Evolutionary conservation across 2,888 invertebrate species (phyloP), one percentile per base, ranked within the genome.

Genomic region (Chrysotoxum bicinctum): DNA sequence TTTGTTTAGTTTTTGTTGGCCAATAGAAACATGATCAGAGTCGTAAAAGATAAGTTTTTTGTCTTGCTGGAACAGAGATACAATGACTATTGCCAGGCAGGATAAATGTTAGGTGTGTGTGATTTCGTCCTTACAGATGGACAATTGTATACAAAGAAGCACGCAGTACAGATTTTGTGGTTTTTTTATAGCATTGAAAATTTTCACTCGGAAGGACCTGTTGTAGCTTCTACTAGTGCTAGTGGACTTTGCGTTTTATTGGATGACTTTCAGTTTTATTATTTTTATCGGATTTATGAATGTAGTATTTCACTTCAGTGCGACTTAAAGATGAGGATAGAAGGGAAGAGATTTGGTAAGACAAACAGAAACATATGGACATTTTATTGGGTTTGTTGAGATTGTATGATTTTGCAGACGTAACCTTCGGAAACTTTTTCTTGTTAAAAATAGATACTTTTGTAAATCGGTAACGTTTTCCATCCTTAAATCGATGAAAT

Each of bases 251-350:
- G 80, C 60, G 75, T 76, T 80, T 75, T 84, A 84, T 80, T 75
- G 84, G 54, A 75, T 70, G 54, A 40, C 37, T 80, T 66, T 72
- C 8, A 2, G 6, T 35, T 66, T 6, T 54, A 32, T 66, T 80
- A 68, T 75, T 72, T 40, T 66, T 21, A 60, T 75, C 52, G 23
- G 64, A 76, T 84, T 84, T 84, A 80, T 84, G 84, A 80, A 72
- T 80, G 72, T 76, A 54, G 23, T 75, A 54, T 74, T 77, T 78
- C 6, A 8, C 7, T 12, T 48, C 37, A 45, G 60, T 78, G 66
- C 12, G 26, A 58, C 19, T 30, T 72, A 8, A n/a, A n/a, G 19
- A 32, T 40, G 9, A 7, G 62, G 32, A 32, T 30, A 23, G 16
- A 14, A 48, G 6, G 48, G 10, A 10, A 1, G 21, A 43, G 19